A percentile compares a stretch with the other conserved stretches of the same genome.
phyloP scores from a whole-genome alignment of 2,888 invertebrate genomes.

The Chelonus formosanus region DNA sequence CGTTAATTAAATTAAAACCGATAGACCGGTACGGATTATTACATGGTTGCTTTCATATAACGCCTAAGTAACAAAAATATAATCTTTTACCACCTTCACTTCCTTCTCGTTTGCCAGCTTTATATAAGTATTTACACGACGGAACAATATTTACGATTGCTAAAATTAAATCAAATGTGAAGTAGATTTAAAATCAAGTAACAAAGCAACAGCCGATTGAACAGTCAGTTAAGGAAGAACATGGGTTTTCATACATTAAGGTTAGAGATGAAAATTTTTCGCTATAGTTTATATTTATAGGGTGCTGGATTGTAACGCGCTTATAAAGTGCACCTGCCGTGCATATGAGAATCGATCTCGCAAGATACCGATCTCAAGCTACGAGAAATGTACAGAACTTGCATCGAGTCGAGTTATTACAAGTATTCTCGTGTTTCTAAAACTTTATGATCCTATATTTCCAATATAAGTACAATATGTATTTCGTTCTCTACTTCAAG shows the following conservation, averaged over 20 bases:
- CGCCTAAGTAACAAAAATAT: slow-evolving; percentile 1
- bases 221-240: no score
- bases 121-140: no score
- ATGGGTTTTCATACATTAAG: neutral
- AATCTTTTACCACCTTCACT: neutral
- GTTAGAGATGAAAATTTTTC: slow-evolving; percentile 4
- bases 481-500: slow-evolving; percentile 4
- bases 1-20: slow-evolving; percentile 60
- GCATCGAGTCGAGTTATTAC: slow-evolving; percentile 23
- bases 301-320: slow-evolving; percentile 42
- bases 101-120: neutral
- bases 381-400: slow-evolving; percentile 12
- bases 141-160: slow-evolving; percentile 18
- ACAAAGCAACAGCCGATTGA: no score
- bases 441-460: slow-evolving; percentile 23
- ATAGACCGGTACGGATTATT: slow-evolving; percentile 44
- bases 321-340: slow-evolving; percentile 39
- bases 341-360: slow-evolving; percentile 20
- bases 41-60: slow-evolving; percentile 9
- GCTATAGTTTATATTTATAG: slow-evolving; percentile 35
- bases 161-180: slow-evolving; percentile 5
- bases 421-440: slow-evolving; percentile 25
- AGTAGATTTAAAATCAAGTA: no score
- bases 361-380: slow-evolving; percentile 16
- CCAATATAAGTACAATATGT: slow-evolving; percentile 2